Base-by-base conservation (phyloP, 2,797 vertebrate genomes). In the Chiloscyllium punctatum region DNA sequence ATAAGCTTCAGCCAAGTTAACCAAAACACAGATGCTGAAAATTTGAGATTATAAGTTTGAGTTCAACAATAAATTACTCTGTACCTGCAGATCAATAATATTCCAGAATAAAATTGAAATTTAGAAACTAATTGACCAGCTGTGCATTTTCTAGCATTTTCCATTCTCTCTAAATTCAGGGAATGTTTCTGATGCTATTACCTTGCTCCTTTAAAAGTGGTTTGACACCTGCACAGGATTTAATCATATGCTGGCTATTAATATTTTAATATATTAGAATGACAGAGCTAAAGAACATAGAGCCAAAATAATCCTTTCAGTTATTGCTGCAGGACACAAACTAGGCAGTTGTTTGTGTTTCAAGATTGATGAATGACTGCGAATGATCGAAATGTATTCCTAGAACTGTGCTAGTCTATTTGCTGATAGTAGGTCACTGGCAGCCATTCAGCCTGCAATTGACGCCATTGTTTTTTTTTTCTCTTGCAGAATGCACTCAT, bases 321-420 rank as follows among this genome's bases (percentile, higher is more conserved):
- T 62, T 57, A 57, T 51, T 62, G 87, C 87, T 30, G 27, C 27
- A 33, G 51, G 87, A 62, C 87, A 90, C 27, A 90, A 90, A 90
- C 87, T 33, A 90, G 53, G 87, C 87, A n/a, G 87, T 62, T 66
- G 87, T 90, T 62, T 66, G 87, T 90, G 53, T 30, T n/a, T 90
- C 87, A 66, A 66, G 87, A 62, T 16, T 90, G 87, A 90, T 90
- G 87, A 90, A 62, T 90, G 87, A 90, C 57, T 90, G 87, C 30
- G n/a, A 62, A n/a, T 66, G 87, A 90, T 90, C 53, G n/a, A 66
- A 90, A 90, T 57, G 16, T 57, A 57, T 90, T 90, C 87, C 87
- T 53, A 90, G 87, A 90, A n/a, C 30, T 90, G 30, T 62, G 53
- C 87, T 66, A 11, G 30, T 62, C 87, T 90, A 18, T 66, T 90